Percentiles rank a stretch among this genome's conserved stretches.
phyloP scores from a whole-genome alignment of 2,888 invertebrate species.

The Nomada flava region DNA sequence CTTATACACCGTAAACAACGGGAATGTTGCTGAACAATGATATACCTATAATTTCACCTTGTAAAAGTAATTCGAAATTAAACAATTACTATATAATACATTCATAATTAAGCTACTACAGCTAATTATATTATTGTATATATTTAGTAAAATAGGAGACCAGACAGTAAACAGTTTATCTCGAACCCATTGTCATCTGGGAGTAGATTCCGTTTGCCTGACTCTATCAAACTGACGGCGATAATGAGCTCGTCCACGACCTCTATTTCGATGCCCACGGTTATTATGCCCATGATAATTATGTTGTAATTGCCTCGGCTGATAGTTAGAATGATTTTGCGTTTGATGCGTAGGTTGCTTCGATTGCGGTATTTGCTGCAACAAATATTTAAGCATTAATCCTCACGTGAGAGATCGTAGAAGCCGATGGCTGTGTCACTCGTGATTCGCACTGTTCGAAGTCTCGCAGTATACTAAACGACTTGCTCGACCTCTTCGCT shows the following conservation, averaged over 20 bases:
- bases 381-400: slow-evolving; percentile 16
- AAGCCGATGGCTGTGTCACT: no score
- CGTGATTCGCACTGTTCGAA: no score
- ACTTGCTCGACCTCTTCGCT: no score
- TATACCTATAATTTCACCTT: slow-evolving; percentile 76
- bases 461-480: no score
- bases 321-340: slow-evolving; percentile 71
- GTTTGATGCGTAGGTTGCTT: slow-evolving; percentile 68
- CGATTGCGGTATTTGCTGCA: slow-evolving; percentile 63
- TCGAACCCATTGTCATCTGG: slow-evolving; percentile 83
- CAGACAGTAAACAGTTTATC: slow-evolving; percentile 66
- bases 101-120: slow-evolving; percentile 67
- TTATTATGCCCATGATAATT: slow-evolving; percentile 73
- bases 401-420: background rate
- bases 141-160: slow-evolving; percentile 65
- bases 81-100: slow-evolving; percentile 66
- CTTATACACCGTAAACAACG: slow-evolving; percentile 73
- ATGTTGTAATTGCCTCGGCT: slow-evolving; percentile 75
- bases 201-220: slow-evolving; percentile 78
- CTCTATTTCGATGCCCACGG: slow-evolving; percentile 76
- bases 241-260: slow-evolving; percentile 77
- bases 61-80: slow-evolving; percentile 66
- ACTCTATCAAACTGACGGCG: slow-evolving; percentile 79
- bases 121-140: slow-evolving; percentile 65
- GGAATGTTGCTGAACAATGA: slow-evolving; percentile 76